A percentile compares a stretch with the other conserved stretches of the same genome.
Conservation (phyloP, 2,797 vertebrate genomes). For the Xiphorhynchus erythropygius region DNA sequence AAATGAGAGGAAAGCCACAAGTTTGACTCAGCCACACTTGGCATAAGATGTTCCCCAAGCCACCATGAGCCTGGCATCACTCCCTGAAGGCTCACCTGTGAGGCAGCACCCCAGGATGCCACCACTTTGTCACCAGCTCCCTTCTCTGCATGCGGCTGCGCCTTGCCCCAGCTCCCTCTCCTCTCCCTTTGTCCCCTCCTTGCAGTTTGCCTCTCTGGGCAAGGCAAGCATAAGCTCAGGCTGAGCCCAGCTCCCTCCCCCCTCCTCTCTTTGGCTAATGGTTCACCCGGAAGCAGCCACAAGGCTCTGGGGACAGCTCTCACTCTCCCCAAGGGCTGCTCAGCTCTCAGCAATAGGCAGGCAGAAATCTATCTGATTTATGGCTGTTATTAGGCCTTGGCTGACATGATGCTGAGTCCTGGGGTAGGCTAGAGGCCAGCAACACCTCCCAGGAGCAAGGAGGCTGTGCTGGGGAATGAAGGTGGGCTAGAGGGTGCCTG, state of each 20-base stretch:
- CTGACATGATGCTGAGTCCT: neutral
- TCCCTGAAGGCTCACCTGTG: neutral
- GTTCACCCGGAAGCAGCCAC: neutral
- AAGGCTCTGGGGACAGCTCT: neutral
- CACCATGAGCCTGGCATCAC: neutral
- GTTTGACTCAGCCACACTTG: neutral
- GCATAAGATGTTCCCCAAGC: neutral
- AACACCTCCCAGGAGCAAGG: neutral
- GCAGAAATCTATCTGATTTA: neutral
- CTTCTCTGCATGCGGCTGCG: neutral
- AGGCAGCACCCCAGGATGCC: neutral
- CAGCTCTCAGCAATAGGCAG: neutral
- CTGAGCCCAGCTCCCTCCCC: neutral
- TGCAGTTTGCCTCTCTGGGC: neutral
- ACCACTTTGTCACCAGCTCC: neutral
- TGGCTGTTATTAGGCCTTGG: neutral
- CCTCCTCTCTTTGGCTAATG: neutral
- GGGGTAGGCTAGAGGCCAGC: neutral
- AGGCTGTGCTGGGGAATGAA: neutral
- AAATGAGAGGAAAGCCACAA: neutral
- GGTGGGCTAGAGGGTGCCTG: neutral
- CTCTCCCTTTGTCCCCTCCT: neutral
- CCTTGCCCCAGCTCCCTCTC: rapidly evolving
- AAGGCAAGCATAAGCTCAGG: neutral
- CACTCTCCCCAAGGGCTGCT: neutral